These are phyloP conservation scores for Crotalus helleri DNA, from an alignment of 2,113 vertebrate species.

Conservation along the genomic window DNA sequence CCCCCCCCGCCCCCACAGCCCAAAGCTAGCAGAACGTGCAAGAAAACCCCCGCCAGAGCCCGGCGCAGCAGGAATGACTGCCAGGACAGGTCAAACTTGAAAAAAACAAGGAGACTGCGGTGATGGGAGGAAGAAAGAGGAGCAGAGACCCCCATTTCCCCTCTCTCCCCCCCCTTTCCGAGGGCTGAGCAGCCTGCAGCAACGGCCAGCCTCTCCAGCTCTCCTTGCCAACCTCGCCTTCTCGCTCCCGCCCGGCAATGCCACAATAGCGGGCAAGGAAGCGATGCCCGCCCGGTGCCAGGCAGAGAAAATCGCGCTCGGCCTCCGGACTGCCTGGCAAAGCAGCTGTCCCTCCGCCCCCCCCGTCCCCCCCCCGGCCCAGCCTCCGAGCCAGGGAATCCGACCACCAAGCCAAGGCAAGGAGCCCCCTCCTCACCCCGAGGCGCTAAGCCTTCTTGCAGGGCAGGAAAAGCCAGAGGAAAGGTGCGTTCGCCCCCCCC, in stretches of 20 bases:
- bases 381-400: neutral
- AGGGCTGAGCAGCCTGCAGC: neutral
- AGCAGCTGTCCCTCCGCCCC: neutral
- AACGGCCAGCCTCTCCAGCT: neutral
- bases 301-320: neutral
- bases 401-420: neutral
- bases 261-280: conserved; percentile 12
- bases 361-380: neutral
- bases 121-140: neutral
- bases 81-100: neutral
- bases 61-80: neutral
- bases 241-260: neutral
- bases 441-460: neutral
- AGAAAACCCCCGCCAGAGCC: neutral
- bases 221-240: neutral
- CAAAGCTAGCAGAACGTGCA: neutral
- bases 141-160: neutral
- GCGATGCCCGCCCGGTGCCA: neutral
- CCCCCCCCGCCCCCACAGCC: neutral
- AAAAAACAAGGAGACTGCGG: neutral
- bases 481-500: neutral
- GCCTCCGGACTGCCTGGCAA: neutral
- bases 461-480: neutral
- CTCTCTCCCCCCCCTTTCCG: neutral
- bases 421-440: neutral